A percentile compares a stretch with the other conserved stretches of the same genome.
Evolutionary conservation across 2,797 vertebrate genomes (phyloP).

Genomic region (Crenichthys baileyi): DNA sequence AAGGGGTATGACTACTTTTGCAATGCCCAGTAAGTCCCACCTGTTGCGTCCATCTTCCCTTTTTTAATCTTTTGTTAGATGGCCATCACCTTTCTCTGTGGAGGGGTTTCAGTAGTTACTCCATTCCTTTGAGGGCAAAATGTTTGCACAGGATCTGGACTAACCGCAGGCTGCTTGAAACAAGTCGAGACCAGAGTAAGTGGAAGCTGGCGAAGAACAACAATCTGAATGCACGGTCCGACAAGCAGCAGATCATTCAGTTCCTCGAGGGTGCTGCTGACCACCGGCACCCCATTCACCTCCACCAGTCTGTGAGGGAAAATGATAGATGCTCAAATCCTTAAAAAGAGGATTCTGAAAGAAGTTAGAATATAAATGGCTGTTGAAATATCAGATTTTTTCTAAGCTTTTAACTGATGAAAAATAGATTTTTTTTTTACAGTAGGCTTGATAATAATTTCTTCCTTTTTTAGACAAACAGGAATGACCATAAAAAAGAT

Average conservation of each 20-base stretch:
- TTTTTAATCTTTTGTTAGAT: constrained; percentile 53
- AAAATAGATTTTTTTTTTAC: constrained; percentile 30
- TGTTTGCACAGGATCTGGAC: constrained; percentile 35
- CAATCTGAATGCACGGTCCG: constrained; percentile 65
- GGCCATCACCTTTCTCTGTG: constrained; percentile 59
- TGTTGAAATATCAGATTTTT: neutral
- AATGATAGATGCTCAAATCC: neutral
- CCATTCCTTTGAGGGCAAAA: constrained; percentile 31
- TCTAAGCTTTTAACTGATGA: neutral
- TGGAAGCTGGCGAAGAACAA: constrained; percentile 71
- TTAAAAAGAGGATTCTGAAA: neutral
- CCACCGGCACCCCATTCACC: constrained; percentile 74
- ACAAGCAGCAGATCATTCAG: constrained; percentile 67
- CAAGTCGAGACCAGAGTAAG: constrained; percentile 25
- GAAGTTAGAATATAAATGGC: neutral
- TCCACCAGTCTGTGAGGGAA: constrained; percentile 71
- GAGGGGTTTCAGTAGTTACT: constrained; percentile 53
- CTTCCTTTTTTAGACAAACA: constrained; percentile 32
- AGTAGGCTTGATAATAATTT: constrained; percentile 15
- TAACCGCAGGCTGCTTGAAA: constrained; percentile 27
- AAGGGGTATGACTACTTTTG: neutral
- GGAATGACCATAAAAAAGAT: constrained; percentile 9
- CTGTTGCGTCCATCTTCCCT: neutral
- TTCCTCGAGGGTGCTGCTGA: constrained; percentile 71
- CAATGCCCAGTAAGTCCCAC: neutral